Percentiles rank a stretch among this genome's conserved stretches.
phyloP scores from a whole-genome alignment of 2,888 invertebrate genomes.

The Pasiphila rectangulata region DNA sequence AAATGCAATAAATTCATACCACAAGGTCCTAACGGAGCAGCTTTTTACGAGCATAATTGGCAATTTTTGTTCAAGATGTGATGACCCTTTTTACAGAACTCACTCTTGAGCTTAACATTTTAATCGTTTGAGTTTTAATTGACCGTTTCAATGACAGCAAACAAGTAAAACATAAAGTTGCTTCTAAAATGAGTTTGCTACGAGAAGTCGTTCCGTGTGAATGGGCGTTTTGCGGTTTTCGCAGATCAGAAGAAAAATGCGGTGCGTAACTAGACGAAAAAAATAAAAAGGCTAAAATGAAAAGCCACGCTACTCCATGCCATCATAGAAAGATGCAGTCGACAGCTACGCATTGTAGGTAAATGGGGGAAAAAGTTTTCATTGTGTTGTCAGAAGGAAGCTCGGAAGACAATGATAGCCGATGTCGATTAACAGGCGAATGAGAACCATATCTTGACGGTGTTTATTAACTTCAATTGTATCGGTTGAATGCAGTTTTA shows the following conservation, averaged over 20 bases:
- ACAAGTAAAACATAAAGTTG: slow-evolving; percentile 29
- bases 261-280: slow-evolving; percentile 43
- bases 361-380: slow-evolving; percentile 62
- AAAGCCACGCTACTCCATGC: slow-evolving; percentile 45
- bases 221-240: slow-evolving; percentile 64
- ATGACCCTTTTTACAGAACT: slow-evolving; percentile 31
- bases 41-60: slow-evolving; percentile 41
- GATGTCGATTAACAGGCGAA: slow-evolving; percentile 61
- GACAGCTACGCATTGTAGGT: slow-evolving; percentile 60
- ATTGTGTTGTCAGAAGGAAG: slow-evolving; percentile 69
- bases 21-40: slow-evolving; percentile 39
- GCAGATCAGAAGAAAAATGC: slow-evolving; percentile 48
- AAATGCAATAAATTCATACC: slow-evolving; percentile 52
- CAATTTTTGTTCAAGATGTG: slow-evolving; percentile 30
- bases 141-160: slow-evolving; percentile 13
- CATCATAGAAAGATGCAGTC: slow-evolving; percentile 48
- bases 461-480: slow-evolving; percentile 73
- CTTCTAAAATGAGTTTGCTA: slow-evolving; percentile 45
- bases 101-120: slow-evolving; percentile 41
- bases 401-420: slow-evolving; percentile 69
- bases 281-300: slow-evolving; percentile 39
- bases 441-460: slow-evolving; percentile 66
- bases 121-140: slow-evolving; percentile 10
- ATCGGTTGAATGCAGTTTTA: slow-evolving; percentile 71
- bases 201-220: slow-evolving; percentile 54